Percentiles rank a stretch among this genome's conserved stretches.
These are phyloP conservation scores for Linyphia triangularis DNA, from an alignment of 2,888 invertebrate species.

Conservation along the genomic window DNA sequence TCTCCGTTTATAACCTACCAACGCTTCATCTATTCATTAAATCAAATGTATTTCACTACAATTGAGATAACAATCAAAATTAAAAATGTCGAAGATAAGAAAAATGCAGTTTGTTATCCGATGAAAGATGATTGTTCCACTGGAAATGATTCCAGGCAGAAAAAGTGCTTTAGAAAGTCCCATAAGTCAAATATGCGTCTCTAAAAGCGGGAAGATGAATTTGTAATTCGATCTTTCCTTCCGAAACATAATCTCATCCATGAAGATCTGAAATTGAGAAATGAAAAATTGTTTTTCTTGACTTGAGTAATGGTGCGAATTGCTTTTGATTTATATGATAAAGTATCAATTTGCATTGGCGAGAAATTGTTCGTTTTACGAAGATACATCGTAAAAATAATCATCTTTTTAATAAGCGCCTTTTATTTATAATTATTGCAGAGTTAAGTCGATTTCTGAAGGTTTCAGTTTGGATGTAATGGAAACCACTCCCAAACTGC, in stretches of 20 bases:
- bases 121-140: not conserved
- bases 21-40: no score
- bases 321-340: slow-evolving; percentile 30
- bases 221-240: slow-evolving; percentile 9
- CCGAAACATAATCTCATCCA: slow-evolving; percentile 27
- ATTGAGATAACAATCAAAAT: not conserved
- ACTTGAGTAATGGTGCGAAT: slow-evolving; percentile 17
- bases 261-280: slow-evolving; percentile 16
- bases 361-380: not conserved
- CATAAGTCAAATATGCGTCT: not conserved
- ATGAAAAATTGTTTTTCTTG: slow-evolving; percentile 17
- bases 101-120: not conserved
- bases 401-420: not conserved
- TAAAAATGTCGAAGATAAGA: not conserved
- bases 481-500: no score
- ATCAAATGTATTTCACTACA: no score
- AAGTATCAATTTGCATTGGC: not conserved
- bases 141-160: not conserved
- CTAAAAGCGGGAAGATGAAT: not conserved
- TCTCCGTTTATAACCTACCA: no score
- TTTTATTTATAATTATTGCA: not conserved
- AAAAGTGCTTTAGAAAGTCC: not conserved
- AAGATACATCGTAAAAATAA: slow-evolving; percentile 1
- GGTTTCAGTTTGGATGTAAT: not conserved
- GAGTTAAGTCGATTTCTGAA: not conserved